Evolutionary conservation across 1,140 invertebrate species (phyloP).

Genomic region (Episyrphus balteatus): DNA sequence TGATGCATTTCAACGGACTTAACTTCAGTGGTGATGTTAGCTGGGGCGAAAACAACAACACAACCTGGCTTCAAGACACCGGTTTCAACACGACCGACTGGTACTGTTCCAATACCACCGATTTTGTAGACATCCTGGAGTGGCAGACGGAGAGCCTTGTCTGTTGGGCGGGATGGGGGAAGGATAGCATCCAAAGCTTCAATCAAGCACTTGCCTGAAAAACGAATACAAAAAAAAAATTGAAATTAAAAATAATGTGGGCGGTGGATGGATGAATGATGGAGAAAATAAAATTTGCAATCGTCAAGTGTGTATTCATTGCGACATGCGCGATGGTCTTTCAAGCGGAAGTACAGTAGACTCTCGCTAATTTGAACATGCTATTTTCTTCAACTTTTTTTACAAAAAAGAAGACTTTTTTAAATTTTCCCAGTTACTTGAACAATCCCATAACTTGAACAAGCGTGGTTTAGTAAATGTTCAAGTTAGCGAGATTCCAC

Average conservation of each 20-base stretch:
- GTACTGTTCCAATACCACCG: slow-evolving; percentile 96
- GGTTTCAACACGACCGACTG: slow-evolving; percentile 93
- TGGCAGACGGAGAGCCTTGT: slow-evolving; percentile 82
- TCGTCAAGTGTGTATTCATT: no score
- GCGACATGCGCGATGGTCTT: no score
- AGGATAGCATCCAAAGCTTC: slow-evolving; percentile 82
- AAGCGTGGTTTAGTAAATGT: no score
- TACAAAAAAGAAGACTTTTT: no score
- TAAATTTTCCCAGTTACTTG: no score
- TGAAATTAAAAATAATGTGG: no score
- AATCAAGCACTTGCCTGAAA: slow-evolving; percentile 60
- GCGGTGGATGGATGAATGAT: no score
- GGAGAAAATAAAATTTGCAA: no score
- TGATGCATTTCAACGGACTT: slow-evolving; percentile 96
- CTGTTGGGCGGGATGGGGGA: slow-evolving; percentile 73
- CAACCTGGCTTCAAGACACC: slow-evolving; percentile 88
- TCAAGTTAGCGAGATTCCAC: no score
- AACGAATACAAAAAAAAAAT: neutral
- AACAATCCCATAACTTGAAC: no score
- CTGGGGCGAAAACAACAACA: slow-evolving; percentile 83
- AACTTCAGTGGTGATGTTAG: slow-evolving; percentile 84
- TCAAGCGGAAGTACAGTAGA: neutral
- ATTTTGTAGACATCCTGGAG: slow-evolving; percentile 98
- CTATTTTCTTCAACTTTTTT: no score
- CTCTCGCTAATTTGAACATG: no score